Percentiles rank a stretch among this genome's conserved stretches.
Evolutionary conservation across 1,140 invertebrate genomes (phyloP).

Genomic region (Schlechtendalia chinensis): DNA sequence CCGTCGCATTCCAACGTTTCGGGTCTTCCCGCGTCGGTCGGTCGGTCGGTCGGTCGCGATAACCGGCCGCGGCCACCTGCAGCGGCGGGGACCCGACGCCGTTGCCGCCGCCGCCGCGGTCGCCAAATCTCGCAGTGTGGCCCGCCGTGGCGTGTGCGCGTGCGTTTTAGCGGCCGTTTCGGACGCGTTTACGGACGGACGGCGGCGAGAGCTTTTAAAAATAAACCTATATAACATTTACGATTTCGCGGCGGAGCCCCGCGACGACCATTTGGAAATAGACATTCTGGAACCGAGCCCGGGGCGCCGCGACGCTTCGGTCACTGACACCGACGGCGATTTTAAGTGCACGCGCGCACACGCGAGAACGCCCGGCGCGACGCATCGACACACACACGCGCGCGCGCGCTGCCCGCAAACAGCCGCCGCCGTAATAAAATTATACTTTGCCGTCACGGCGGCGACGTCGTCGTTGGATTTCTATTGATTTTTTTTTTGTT

Average conservation of each 20-base stretch:
- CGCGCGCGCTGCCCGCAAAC: too few relatives aligned
- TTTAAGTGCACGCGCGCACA: conserved; percentile 44
- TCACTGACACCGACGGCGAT: conserved; percentile 48
- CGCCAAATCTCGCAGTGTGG: neutral
- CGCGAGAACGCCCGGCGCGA: neutral
- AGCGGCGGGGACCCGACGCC: too few relatives aligned
- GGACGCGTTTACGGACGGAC: neutral
- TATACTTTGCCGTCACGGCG: neutral
- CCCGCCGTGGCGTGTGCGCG: neutral
- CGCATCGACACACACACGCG: neutral
- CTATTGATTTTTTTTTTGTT: conserved; percentile 21
- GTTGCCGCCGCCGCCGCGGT: neutral
- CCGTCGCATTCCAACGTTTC: too few relatives aligned
- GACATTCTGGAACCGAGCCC: conserved; percentile 49
- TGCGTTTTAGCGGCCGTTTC: neutral
- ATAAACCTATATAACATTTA: conserved; percentile 49
- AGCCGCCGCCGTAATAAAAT: conserved; percentile 31
- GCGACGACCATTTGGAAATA: conserved; percentile 46
- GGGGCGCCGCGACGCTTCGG: conserved; percentile 49
- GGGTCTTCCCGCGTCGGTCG: too few relatives aligned
- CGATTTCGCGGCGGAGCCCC: conserved; percentile 46
- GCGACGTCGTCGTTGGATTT: neutral
- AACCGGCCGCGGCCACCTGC: too few relatives aligned
- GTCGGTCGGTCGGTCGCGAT: too few relatives aligned
- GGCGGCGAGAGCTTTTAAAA: conserved; percentile 44